These are phyloP conservation scores for Stenopsyche tienmushanensis DNA, from an alignment of 1,140 invertebrate species.

Conservation along the genomic window DNA sequence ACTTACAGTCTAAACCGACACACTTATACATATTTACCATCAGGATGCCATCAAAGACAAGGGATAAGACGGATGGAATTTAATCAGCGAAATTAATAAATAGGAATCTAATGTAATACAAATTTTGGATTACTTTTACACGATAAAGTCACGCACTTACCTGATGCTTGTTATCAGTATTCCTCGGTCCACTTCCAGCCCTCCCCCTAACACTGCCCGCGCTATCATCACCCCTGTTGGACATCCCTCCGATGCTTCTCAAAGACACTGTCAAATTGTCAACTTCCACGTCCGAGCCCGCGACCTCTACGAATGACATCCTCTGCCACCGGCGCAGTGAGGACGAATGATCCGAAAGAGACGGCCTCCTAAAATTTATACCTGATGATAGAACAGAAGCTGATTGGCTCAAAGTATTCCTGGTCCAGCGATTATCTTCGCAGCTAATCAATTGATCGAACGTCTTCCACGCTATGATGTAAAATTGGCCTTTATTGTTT, in stretches of 20 bases:
- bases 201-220: slow-evolving; percentile 7
- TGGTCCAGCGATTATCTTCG: not conserved
- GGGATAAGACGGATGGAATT: no score
- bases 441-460: not conserved
- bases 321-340: slow-evolving; percentile 1
- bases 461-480: not conserved
- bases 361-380: slow-evolving; percentile 8
- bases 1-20: no score
- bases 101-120: no score
- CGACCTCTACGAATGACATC: slow-evolving; percentile 28
- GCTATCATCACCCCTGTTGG: slow-evolving; percentile 18
- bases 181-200: slow-evolving; percentile 13
- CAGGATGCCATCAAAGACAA: no score
- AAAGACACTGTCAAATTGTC: slow-evolving; percentile 17
- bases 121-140: no score
- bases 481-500: no score
- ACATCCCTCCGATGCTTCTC: slow-evolving; percentile 18
- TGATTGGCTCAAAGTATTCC: not conserved
- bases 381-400: not conserved
- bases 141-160: not conserved
- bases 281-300: slow-evolving; percentile 26
- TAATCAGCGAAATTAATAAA: no score
- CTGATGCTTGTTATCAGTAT: slow-evolving; percentile 23
- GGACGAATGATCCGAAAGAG: not conserved
- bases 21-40: no score